Evolutionary conservation across 2,888 invertebrate genomes (phyloP).

Genomic region (Ormyrus nitidulus): DNA sequence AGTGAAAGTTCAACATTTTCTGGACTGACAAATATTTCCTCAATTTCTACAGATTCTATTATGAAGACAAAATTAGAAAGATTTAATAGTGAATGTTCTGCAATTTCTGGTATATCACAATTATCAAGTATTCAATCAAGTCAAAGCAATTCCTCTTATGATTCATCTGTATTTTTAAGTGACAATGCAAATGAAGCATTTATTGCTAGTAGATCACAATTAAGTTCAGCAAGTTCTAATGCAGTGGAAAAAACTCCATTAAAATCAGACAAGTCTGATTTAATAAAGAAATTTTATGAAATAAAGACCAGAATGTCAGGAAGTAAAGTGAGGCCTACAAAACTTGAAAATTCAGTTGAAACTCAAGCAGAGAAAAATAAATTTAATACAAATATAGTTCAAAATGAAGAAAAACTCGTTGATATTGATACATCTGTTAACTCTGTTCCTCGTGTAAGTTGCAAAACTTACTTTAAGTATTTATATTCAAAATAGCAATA

Average conservation of each 20-base stretch:
- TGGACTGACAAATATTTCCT: slow-evolving; percentile 65
- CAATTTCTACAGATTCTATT: slow-evolving; percentile 60
- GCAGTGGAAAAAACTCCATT: slow-evolving; percentile 23
- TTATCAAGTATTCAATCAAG: slow-evolving; percentile 41
- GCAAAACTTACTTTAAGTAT: background rate
- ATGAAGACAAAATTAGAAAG: slow-evolving; percentile 41
- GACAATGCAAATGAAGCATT: slow-evolving; percentile 66
- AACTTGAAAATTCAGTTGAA: slow-evolving; percentile 7
- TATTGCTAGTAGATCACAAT: slow-evolving; percentile 57
- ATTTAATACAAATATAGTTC: slow-evolving; percentile 1
- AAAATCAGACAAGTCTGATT: slow-evolving; percentile 58
- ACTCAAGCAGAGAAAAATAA: slow-evolving; percentile 3
- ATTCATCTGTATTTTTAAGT: slow-evolving; percentile 56
- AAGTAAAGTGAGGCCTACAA: slow-evolving; percentile 24
- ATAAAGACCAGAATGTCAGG: slow-evolving; percentile 58
- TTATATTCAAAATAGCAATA: too few relatives aligned
- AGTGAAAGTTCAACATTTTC: slow-evolving; percentile 62
- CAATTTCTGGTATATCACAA: slow-evolving; percentile 54
- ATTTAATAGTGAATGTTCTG: slow-evolving; percentile 53
- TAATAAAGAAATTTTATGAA: slow-evolving; percentile 61
- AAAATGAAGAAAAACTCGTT: slow-evolving; percentile 61
- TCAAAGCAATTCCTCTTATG: slow-evolving; percentile 8
- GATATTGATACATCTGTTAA: slow-evolving; percentile 64
- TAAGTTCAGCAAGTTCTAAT: slow-evolving; percentile 38
- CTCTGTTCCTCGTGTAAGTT: slow-evolving; percentile 67